Conservation (phyloP, 2,888 invertebrate species). For the Campoplex capitator region DNA sequence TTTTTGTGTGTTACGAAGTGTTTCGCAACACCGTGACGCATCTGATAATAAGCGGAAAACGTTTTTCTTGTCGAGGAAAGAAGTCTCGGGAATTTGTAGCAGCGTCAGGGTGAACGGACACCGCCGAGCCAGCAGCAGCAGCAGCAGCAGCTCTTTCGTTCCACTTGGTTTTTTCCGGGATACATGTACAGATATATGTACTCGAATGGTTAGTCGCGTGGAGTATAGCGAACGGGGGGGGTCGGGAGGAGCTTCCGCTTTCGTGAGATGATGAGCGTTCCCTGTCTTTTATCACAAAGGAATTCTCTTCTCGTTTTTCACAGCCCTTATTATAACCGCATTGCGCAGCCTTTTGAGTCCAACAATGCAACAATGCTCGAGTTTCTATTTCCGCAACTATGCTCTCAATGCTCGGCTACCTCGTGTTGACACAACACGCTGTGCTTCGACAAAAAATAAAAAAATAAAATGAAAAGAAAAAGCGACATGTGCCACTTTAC, state of each 20-base stretch:
- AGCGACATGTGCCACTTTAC: not conserved
- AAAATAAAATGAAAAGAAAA: not conserved
- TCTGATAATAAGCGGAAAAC: constrained; percentile 24
- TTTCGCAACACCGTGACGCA: not conserved
- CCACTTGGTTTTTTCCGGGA: constrained; percentile 8
- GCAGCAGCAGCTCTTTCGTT: constrained; percentile 14
- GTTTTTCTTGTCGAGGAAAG: constrained; percentile 28
- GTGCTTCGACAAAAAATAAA: not conserved
- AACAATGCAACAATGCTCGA: constrained; percentile 59
- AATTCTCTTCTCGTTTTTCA: constrained; percentile 56
- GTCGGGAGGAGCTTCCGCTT: constrained; percentile 26
- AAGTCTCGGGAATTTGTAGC: constrained; percentile 41
- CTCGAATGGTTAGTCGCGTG: constrained; percentile 7
- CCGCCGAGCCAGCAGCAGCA: constrained; percentile 2
- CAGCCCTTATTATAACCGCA: constrained; percentile 61
- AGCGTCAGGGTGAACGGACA: constrained; percentile 2
- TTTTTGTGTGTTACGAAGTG: not conserved
- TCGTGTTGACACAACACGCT: constrained; percentile 37
- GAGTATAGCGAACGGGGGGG: not conserved
- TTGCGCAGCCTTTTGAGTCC: constrained; percentile 48
- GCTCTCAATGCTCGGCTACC: constrained; percentile 38
- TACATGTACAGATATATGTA: not conserved
- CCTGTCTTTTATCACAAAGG: constrained; percentile 61
- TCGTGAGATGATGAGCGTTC: constrained; percentile 55
- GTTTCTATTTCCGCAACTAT: constrained; percentile 53